phyloP scores from a whole-genome alignment of 2,797 vertebrate genomes.

The Pygocentrus nattereri region DNA sequence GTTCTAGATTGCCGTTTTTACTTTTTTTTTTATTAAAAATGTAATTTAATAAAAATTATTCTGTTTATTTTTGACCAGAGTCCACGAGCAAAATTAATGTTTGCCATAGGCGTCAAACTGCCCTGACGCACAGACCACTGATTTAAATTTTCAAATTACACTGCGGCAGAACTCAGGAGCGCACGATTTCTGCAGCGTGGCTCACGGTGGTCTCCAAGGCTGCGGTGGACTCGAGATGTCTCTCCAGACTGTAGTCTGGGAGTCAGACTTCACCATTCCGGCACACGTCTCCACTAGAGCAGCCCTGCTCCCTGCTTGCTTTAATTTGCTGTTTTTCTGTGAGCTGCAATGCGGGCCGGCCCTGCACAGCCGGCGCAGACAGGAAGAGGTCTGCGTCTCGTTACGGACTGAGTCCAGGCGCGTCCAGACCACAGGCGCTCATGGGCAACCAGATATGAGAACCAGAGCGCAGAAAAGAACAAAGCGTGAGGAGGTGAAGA shows the following conservation, averaged over 20 bases:
- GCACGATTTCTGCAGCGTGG: neutral
- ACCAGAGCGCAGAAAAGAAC: constrained; percentile 27
- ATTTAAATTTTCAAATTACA: neutral
- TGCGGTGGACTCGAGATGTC: neutral
- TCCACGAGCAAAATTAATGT: neutral
- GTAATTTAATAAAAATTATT: too few relatives aligned
- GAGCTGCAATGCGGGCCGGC: constrained; percentile 5
- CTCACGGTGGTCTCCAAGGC: neutral
- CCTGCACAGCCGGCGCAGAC: constrained; percentile 19
- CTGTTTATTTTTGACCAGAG: neutral
- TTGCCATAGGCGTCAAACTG: neutral
- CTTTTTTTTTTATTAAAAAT: too few relatives aligned
- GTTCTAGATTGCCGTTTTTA: too few relatives aligned
- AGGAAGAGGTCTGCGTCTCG: constrained; percentile 49
- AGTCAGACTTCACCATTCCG: neutral
- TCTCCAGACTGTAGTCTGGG: constrained; percentile 11
- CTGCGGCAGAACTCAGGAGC: neutral
- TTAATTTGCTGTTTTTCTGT: constrained; percentile 20
- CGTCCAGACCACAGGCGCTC: constrained; percentile 26
- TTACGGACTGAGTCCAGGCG: constrained; percentile 38
- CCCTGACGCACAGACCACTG: neutral
- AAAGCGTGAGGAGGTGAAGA: constrained; percentile 27
- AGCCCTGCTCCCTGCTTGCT: neutral
- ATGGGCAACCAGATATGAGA: constrained; percentile 37
- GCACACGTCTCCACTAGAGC: neutral